Conservation (phyloP, 2,888 invertebrate genomes). For the Melikaiella ostensackeni region DNA sequence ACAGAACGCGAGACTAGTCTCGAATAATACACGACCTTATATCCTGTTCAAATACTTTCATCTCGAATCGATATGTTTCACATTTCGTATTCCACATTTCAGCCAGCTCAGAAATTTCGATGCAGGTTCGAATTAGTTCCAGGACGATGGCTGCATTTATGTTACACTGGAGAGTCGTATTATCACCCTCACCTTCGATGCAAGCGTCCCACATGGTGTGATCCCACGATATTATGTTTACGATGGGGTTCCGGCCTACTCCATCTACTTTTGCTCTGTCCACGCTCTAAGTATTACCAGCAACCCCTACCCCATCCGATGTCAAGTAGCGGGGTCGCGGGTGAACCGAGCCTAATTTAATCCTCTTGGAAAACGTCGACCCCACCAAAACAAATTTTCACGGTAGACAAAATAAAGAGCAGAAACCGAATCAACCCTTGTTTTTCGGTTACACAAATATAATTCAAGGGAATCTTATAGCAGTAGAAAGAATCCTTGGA, state of each 20-base stretch:
- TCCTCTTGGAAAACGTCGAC: conserved; percentile 53
- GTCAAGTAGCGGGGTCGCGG: conserved; percentile 69
- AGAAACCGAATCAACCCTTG: conserved; percentile 12
- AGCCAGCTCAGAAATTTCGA: conserved; percentile 54
- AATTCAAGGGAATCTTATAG: not conserved
- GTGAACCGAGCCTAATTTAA: conserved; percentile 59
- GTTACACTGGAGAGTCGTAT: conserved; percentile 63
- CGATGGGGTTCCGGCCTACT: conserved; percentile 41
- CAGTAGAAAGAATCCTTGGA: not conserved
- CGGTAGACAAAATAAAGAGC: conserved; percentile 41
- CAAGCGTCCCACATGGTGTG: conserved; percentile 65
- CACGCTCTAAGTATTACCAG: conserved; percentile 67
- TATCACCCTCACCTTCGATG: conserved; percentile 60
- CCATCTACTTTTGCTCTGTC: conserved; percentile 20
- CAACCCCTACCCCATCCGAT: conserved; percentile 66
- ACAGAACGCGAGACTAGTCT: conserved; percentile 6
- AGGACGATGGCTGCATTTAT: conserved; percentile 57
- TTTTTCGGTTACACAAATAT: conserved; percentile 1
- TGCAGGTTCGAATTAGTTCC: conserved; percentile 67
- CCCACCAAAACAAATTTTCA: conserved; percentile 43
- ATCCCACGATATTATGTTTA: conserved; percentile 70
- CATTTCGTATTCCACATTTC: conserved; percentile 8
- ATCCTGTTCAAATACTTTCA: not conserved
- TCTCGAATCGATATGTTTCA: not conserved
- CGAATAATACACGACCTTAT: conserved; percentile 26